Percentiles rank a stretch among this genome's conserved stretches.
These are phyloP conservation scores for Sprattus sprattus DNA, from an alignment of 2,113 vertebrate species.

Conservation along the genomic window DNA sequence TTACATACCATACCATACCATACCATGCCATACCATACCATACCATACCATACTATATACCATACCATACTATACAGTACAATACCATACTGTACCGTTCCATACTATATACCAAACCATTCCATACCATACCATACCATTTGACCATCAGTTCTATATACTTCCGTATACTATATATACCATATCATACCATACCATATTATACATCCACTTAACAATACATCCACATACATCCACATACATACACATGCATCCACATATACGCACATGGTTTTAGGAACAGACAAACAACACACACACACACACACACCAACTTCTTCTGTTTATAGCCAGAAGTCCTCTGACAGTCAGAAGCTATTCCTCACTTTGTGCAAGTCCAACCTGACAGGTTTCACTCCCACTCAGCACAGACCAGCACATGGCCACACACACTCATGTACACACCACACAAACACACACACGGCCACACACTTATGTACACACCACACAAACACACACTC, in stretches of 20 bases:
- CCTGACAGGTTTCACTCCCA: slow-evolving; percentile 1
- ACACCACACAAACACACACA: not conserved
- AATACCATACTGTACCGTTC: no score
- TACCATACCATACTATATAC: no score
- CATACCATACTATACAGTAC: no score
- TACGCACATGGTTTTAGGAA: not conserved
- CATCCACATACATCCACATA: not conserved
- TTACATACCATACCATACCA: no score
- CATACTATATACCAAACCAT: no score
- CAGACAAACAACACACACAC: not conserved
- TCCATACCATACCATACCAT: no score
- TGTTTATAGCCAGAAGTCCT: not conserved
- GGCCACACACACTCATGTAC: not conserved
- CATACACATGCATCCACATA: not conserved
- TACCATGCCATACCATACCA: no score
- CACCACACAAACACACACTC: not conserved
- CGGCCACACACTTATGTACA: not conserved
- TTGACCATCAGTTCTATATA: no score
- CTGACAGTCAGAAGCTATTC: not conserved
- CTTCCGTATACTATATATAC: no score
- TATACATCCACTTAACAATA: no score
- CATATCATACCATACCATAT: no score
- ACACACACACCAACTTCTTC: not conserved
- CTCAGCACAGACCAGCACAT: not conserved
- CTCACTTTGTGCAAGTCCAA: not conserved